A percentile compares a stretch with the other conserved stretches of the same genome.
phyloP scores from a whole-genome alignment of 2,888 invertebrate species.

The Diarsia brunnea region DNA sequence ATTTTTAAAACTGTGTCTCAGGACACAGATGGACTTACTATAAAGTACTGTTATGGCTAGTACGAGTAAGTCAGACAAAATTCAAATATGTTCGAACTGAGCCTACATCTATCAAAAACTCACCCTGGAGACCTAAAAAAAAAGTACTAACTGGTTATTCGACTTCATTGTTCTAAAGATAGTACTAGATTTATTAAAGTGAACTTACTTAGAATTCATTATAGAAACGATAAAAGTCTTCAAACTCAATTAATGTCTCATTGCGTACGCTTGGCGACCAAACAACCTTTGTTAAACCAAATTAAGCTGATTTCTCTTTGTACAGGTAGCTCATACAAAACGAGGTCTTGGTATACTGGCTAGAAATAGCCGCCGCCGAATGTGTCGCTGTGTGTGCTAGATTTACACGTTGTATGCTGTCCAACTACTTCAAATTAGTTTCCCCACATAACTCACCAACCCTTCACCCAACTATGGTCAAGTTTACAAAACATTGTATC shows the following conservation, averaged over 20 bases:
- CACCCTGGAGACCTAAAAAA: background rate
- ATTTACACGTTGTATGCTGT: background rate
- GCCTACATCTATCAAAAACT: no score
- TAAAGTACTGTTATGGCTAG: background rate
- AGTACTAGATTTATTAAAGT: background rate
- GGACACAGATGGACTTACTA: background rate
- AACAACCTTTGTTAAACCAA: no score
- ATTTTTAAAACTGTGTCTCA: background rate
- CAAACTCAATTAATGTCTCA: background rate
- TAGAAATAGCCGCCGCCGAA: no score
- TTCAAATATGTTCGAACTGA: no score
- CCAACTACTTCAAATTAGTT: background rate
- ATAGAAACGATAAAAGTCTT: background rate
- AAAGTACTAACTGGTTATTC: background rate
- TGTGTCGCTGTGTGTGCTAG: no score
- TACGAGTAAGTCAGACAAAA: background rate
- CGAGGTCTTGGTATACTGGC: no score
- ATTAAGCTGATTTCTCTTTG: no score
- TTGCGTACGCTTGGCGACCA: no score
- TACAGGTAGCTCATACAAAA: no score
- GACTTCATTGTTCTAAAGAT: background rate
- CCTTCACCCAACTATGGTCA: background rate
- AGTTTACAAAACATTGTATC: conserved; percentile 17
- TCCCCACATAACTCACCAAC: background rate
- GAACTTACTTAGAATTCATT: background rate